Evolutionary conservation across 2,113 vertebrate genomes (phyloP).

Genomic region (Myotis davidii): DNA sequence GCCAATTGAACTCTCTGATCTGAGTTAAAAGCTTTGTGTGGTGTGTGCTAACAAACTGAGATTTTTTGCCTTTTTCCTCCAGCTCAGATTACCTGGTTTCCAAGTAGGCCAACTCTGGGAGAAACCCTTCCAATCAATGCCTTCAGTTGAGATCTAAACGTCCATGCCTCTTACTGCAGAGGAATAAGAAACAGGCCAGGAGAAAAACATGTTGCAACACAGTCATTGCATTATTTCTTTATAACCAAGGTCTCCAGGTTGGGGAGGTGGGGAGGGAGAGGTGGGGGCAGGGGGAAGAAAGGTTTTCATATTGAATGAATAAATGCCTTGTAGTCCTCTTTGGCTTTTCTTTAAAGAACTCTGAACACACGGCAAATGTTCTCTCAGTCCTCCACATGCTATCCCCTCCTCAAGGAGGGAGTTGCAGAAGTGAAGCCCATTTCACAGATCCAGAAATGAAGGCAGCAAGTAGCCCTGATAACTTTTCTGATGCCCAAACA

Average conservation of each 20-base stretch:
- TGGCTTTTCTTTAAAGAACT: conserved; percentile 58
- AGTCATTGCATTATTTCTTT: conserved; percentile 66
- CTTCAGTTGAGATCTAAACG: conserved; percentile 52
- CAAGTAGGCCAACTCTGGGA: conserved; percentile 41
- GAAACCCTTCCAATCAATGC: conserved; percentile 49
- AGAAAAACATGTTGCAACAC: conserved; percentile 56
- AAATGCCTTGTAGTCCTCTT: conserved; percentile 60
- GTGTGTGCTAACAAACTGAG: conserved; percentile 11
- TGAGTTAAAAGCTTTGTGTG: conserved; percentile 57
- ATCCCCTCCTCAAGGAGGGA: neutral
- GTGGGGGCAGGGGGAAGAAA: too few species aligned
- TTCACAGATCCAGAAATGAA: conserved; percentile 54
- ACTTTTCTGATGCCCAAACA: neutral
- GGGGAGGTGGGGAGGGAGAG: neutral
- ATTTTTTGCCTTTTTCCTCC: conserved; percentile 33
- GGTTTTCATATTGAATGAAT: conserved; percentile 65
- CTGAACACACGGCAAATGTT: neutral
- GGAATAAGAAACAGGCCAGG: conserved; percentile 61
- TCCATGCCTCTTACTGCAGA: neutral
- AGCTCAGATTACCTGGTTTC: conserved; percentile 61
- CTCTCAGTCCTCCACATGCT: neutral
- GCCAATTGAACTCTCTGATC: conserved; percentile 30
- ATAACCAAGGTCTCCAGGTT: conserved; percentile 48
- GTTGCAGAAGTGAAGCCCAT: conserved; percentile 5
- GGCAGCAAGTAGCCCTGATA: neutral